These are phyloP conservation scores for Teleiodes luculella DNA, from an alignment of 2,888 invertebrate species.

Conservation along the genomic window DNA sequence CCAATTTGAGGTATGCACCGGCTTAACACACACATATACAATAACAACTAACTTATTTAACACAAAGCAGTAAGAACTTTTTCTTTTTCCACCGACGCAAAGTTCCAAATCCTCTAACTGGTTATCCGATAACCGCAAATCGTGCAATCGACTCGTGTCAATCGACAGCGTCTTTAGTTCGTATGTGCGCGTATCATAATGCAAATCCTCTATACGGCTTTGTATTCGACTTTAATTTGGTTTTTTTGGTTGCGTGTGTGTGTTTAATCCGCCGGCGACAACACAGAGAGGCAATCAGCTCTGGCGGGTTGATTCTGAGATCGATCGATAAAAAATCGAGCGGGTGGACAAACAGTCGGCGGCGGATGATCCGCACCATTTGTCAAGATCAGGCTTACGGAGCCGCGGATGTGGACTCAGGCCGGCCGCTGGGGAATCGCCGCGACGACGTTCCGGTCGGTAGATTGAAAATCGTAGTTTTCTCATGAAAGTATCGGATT, in stretches of 20 bases:
- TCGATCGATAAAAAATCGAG: constrained; percentile 76
- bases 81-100: constrained; percentile 26
- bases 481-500: constrained; percentile 8
- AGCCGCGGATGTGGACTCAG: constrained; percentile 28
- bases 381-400: constrained; percentile 72
- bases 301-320: constrained; percentile 43
- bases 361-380: constrained; percentile 72
- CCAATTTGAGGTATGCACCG: constrained; percentile 70
- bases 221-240: constrained; percentile 56
- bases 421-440: constrained; percentile 13
- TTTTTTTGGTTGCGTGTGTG: constrained; percentile 32
- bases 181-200: constrained; percentile 49
- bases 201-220: constrained; percentile 60
- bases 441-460: constrained; percentile 6
- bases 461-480: constrained; percentile 11
- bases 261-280: constrained; percentile 69
- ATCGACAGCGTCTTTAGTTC: constrained; percentile 14
- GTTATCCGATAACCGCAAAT: constrained; percentile 8
- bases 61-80: constrained; percentile 10
- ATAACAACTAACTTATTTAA: constrained; percentile 2
- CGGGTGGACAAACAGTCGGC: constrained; percentile 60
- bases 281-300: constrained; percentile 74
- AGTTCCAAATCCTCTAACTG: constrained; percentile 24
- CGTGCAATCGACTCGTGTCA: constrained; percentile 1
- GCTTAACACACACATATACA: constrained; percentile 62